phyloP scores from a whole-genome alignment of 2,797 vertebrate species.

The Steatocranus sp. region DNA sequence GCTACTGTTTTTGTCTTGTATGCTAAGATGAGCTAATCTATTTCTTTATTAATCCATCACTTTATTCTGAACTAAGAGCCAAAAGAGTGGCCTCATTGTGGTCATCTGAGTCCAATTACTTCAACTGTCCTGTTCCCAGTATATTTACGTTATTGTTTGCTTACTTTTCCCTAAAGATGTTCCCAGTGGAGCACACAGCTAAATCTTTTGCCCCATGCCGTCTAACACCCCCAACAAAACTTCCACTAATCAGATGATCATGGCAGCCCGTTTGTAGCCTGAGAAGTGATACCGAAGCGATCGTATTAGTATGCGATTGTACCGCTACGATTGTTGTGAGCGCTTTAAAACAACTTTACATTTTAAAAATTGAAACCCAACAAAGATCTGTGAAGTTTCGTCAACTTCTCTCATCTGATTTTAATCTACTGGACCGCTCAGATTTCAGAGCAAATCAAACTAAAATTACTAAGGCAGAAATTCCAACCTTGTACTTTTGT shows the following conservation, averaged over 20 bases:
- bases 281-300: not conserved
- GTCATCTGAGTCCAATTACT: not conserved
- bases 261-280: not conserved
- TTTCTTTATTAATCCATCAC: not conserved
- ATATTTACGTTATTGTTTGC: rapidly evolving
- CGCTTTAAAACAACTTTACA: not conserved
- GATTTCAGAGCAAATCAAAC: not conserved
- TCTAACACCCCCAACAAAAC: not conserved
- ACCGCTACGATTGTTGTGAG: not conserved
- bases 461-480: not conserved
- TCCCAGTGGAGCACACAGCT: not conserved
- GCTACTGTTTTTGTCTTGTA: not conserved
- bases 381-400: not conserved
- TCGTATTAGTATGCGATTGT: not conserved
- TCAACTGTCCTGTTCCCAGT: not conserved
- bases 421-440: not conserved
- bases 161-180: not conserved
- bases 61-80: not conserved
- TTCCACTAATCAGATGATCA: not conserved
- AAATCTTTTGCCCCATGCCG: not conserved
- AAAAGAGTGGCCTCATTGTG: not conserved
- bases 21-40: not conserved
- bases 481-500: not conserved
- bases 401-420: not conserved
- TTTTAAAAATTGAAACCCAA: not conserved